Base-by-base conservation (phyloP, 2,113 vertebrate species). In the Toxotes chatareus region DNA sequence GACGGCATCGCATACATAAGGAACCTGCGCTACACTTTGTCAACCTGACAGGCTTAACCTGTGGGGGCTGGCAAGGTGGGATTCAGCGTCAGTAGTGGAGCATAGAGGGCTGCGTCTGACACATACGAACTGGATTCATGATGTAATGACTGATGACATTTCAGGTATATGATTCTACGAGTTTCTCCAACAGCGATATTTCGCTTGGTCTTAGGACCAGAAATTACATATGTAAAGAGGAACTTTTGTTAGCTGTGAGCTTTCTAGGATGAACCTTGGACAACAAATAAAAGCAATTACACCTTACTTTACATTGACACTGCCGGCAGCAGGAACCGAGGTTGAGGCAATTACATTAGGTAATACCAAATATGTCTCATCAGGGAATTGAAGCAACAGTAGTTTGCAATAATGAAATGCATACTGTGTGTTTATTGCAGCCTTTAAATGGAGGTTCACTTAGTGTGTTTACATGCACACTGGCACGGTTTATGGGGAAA, bases 1-100 rank as follows among this genome's bases (percentile, higher is more conserved):
- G 70, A 63, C 76, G 44, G 44, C 72, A 75, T 70, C 51, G 76
- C 66, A 71, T 82, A 75, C 70, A 73, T 80, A 83, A 76, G 78
- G 51, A 86, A 4, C 21, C 72, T 27, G 23, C 38, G 36, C 34
- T 57, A 13, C 46, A 31, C 70, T 62, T 56, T 75, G 34, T 60
- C 66, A 57, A 53, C 16, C 55, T 71, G 82, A 63, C 72, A 79
- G 73, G 38, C 38, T 40, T 55, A 47, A 64, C 34, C 17, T 34
- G 55, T 44, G n/a, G 38, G 47, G 32, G 40, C 44, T 36, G 60
- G 17, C 12, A 21, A 38, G 49, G 56, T 75, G 83, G 59, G 69
- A 77, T 13, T 59, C 32, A 13, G 73, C 73, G 73, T 61, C 70
- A 79, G 59, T 11, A 27, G 44, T 17, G 64, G 19, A 60, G 57